Evolutionary conservation across 2,113 vertebrate species (phyloP), one percentile per base, ranked within the genome.

Genomic region (Microcebus lehilahytsara): DNA sequence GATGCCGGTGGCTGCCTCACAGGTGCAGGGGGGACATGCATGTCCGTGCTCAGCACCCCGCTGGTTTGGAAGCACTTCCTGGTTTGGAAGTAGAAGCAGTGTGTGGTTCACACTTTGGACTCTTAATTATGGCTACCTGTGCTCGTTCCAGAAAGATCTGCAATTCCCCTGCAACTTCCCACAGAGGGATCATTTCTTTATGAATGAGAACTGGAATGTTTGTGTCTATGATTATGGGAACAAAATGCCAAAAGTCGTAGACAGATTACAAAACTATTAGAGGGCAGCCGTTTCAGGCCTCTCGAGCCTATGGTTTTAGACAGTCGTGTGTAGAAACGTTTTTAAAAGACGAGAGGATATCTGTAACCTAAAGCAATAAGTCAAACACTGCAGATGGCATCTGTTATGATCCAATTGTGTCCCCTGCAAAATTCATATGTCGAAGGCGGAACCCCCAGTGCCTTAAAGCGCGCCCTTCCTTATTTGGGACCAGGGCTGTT

Each of bases 271-370:
- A 86, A 96, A 32, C 22, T 49, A 53, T 7, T 34, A 49, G 75
- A 78, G 16, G n/a, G 13, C 0, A 0, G 27, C 53, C 62, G 0
- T 27, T 10, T 14, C 5, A 11, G 32, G 49, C 79, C 85, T 74
- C 72, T 80, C 37, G 25, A 12, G 23, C n/a, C 32, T 62, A 23
- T 67, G 13, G 25, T 46, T 67, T 40, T 58, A 51, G 27, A 69
- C 6, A 64, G 16, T 62, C 22, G 0, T 9, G 9, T 40, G 11
- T 80, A 27, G 66, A 89, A 74, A n/a, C 42, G 17, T 51, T 95
- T 37, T 42, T 78, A 8, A 89, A 89, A 62, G 56, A 13, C 2
- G 71, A 53, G 9, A 42, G 19, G 16, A 6, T 79, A 20, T 60
- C 64, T 89, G 34, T 72, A 51, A 64, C 49, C 32, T 89, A n/a